Conservation (phyloP, 2,113 vertebrate species). For the Dicerorhinus sumatrensis region DNA sequence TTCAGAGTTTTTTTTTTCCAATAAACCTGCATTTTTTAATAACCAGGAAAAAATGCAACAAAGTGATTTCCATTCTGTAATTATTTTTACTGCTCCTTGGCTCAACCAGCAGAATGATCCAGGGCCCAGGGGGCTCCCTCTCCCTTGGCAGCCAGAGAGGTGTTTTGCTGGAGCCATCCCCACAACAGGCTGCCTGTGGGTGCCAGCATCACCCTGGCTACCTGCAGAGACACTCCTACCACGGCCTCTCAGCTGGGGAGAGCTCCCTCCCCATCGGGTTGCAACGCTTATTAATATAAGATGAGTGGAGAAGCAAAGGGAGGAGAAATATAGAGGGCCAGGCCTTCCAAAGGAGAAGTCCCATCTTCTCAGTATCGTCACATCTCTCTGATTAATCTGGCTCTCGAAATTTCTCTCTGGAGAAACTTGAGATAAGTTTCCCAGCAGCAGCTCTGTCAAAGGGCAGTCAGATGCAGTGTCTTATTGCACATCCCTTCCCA, state of each 20-base stretch:
- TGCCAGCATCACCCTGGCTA: slow-evolving; percentile 62
- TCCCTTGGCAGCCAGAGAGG: background rate
- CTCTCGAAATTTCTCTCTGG: background rate
- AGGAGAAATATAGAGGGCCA: background rate
- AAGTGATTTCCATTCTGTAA: slow-evolving; percentile 31
- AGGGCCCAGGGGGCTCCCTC: background rate
- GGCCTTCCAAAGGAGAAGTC: background rate
- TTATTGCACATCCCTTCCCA: background rate
- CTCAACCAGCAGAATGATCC: background rate
- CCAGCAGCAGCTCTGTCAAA: background rate
- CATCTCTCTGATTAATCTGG: background rate
- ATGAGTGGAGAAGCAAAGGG: background rate
- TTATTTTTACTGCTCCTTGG: slow-evolving; percentile 31
- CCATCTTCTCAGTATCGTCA: background rate
- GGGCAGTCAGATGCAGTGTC: background rate
- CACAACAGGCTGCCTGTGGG: background rate
- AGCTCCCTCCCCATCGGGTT: background rate
- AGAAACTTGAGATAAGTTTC: slow-evolving; percentile 36
- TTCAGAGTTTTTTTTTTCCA: background rate
- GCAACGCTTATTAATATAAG: slow-evolving; percentile 46
- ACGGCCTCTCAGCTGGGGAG: background rate
- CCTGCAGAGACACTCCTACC: slow-evolving; percentile 37
- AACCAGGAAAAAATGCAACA: background rate
- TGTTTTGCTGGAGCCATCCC: background rate
- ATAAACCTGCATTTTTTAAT: background rate